Conservation (phyloP, 1,140 invertebrate species). For the Mya arenaria region DNA sequence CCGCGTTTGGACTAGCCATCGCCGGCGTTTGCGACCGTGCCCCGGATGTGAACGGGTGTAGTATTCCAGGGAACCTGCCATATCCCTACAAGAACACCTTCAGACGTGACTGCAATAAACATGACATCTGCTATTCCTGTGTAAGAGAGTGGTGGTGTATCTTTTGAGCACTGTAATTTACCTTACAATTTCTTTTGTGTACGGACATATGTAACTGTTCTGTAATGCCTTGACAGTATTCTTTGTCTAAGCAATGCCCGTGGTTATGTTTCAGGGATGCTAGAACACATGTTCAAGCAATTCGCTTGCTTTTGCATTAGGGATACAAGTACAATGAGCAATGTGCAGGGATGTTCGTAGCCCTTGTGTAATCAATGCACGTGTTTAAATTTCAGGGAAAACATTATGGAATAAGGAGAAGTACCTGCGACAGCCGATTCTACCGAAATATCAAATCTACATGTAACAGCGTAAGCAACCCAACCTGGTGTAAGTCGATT, state of each 20-base stretch:
- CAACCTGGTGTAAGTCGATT: background rate
- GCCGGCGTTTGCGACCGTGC: background rate
- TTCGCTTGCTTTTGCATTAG: too few species aligned
- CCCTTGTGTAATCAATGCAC: background rate
- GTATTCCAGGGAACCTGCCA: conserved; percentile 43
- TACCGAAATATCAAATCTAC: background rate
- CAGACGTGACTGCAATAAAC: conserved; percentile 58
- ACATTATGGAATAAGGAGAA: background rate
- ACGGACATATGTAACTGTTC: too few species aligned
- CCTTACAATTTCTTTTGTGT: too few species aligned
- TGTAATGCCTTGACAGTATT: too few species aligned
- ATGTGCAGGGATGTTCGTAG: too few species aligned
- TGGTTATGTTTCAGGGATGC: too few species aligned
- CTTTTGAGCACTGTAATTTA: too few species aligned
- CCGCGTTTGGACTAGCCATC: too few species aligned
- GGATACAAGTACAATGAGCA: too few species aligned
- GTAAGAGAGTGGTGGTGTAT: too few species aligned
- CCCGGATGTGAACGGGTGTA: conserved; percentile 58
- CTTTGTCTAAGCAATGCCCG: too few species aligned
- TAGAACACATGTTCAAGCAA: too few species aligned
- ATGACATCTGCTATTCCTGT: conserved; percentile 68
- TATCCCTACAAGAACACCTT: conserved; percentile 62
- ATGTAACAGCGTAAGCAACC: background rate
- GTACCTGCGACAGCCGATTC: background rate
- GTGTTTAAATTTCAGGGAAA: background rate